These are phyloP conservation scores for Saguinus imperator DNA, from an alignment of 2,113 vertebrate species.

Conservation along the genomic window DNA sequence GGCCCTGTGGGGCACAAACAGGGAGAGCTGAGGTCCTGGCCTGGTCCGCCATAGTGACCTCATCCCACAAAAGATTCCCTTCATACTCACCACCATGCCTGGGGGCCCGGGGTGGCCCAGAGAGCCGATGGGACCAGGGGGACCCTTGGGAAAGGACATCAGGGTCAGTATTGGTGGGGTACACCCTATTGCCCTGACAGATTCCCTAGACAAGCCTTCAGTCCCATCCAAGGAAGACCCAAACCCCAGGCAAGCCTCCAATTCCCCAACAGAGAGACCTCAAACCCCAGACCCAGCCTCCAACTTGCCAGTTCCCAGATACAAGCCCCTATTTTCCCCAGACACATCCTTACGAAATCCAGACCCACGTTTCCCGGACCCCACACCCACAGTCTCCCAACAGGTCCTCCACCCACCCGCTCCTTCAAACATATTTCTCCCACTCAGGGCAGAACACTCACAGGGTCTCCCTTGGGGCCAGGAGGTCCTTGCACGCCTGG, in stretches of 20 bases:
- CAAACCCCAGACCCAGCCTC: not conserved
- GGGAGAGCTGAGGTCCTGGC: not conserved
- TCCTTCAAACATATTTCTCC: not conserved
- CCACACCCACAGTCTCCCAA: not conserved
- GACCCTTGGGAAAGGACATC: constrained; percentile 84
- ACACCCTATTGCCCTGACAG: not conserved
- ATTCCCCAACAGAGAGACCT: not conserved
- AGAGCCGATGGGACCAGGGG: constrained; percentile 84
- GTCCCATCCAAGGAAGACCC: not conserved
- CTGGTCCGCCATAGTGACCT: rapidly evolving
- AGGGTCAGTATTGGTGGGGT: not conserved
- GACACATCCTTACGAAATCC: not conserved
- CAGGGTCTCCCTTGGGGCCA: constrained; percentile 91
- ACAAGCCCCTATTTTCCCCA: not conserved
- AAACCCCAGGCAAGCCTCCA: not conserved
- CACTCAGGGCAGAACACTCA: constrained; percentile 75
- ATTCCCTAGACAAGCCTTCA: not conserved
- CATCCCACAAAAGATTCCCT: not conserved
- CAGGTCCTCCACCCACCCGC: not conserved
- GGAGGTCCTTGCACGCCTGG: constrained; percentile 89
- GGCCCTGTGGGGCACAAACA: constrained; percentile 83
- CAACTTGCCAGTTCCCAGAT: not conserved
- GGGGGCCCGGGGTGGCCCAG: constrained; percentile 87
- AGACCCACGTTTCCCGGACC: not conserved
- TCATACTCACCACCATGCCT: constrained; percentile 89